Evolutionary conservation across 2,113 vertebrate species (phyloP).

Genomic region (Chionis minor): DNA sequence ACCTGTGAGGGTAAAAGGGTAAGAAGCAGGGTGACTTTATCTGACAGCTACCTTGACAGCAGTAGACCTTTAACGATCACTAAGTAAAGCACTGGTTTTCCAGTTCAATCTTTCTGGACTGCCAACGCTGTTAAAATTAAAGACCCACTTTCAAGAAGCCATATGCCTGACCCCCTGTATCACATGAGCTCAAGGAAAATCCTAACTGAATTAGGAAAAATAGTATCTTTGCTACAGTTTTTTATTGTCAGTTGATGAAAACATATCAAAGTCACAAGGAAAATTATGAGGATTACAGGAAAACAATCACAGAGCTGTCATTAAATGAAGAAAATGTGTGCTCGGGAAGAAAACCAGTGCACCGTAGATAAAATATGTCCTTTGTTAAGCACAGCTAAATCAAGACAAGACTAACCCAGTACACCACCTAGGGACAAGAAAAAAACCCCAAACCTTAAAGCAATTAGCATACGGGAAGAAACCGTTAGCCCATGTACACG

Average conservation of each 20-base stretch:
- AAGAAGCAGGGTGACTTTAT: not conserved
- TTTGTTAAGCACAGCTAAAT: not conserved
- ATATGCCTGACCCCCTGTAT: not conserved
- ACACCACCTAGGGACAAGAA: not conserved
- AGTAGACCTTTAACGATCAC: not conserved
- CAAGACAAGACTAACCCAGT: not conserved
- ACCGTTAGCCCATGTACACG: not conserved
- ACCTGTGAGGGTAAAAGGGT: no score
- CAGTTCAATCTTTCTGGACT: not conserved
- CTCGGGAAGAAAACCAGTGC: not conserved
- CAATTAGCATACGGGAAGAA: not conserved
- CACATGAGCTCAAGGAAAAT: rapidly evolving
- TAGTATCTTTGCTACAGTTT: not conserved
- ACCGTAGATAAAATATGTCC: not conserved
- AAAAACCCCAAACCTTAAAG: not conserved
- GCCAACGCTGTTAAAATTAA: not conserved
- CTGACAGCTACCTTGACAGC: not conserved
- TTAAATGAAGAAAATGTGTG: not conserved
- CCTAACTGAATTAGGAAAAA: not conserved
- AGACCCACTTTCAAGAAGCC: not conserved
- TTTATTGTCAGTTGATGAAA: not conserved
- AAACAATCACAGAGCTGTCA: not conserved
- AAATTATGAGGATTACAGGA: not conserved
- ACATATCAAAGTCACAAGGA: not conserved
- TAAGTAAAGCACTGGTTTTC: not conserved